Percentiles rank a stretch among this genome's conserved stretches.
phyloP scores from a whole-genome alignment of 2,113 vertebrate genomes.

The Suricata suricatta region DNA sequence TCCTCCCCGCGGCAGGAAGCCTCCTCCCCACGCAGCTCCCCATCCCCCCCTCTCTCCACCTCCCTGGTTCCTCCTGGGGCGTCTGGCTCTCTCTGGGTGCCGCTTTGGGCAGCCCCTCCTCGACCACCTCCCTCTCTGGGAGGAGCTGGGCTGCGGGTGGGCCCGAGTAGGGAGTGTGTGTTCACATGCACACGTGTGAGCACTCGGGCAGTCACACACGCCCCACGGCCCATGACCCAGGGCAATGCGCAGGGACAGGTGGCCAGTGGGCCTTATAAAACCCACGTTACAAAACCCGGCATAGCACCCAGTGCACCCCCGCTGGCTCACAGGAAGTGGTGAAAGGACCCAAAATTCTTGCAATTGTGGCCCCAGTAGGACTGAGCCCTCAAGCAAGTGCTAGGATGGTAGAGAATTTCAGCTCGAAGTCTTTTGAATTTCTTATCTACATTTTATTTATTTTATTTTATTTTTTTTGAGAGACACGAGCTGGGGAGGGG shows the following conservation, averaged over 20 bases:
- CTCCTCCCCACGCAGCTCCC: not conserved
- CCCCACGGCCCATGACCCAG: not conserved
- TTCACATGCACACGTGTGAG: not conserved
- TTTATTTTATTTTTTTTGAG: no score
- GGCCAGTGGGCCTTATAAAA: not conserved
- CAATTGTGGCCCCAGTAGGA: rapidly evolving
- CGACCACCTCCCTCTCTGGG: rapidly evolving
- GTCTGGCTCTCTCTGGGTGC: rapidly evolving
- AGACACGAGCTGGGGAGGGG: no score
- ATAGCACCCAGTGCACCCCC: not conserved
- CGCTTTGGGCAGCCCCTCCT: no score
- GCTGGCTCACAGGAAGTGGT: no score
- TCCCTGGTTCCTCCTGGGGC: no score
- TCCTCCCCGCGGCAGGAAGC: not conserved
- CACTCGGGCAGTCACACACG: rapidly evolving
- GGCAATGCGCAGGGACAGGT: rapidly evolving
- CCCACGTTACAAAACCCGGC: rapidly evolving
- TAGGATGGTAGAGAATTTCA: not conserved
- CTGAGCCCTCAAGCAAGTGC: not conserved
- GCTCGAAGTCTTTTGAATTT: not conserved
- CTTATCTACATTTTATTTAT: not conserved
- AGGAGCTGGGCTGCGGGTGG: not conserved
- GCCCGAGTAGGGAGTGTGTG: not conserved
- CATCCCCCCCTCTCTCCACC: not conserved
- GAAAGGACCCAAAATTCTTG: not conserved